Conservation (phyloP, 2,113 vertebrate species). For the Calyptomena viridis region DNA sequence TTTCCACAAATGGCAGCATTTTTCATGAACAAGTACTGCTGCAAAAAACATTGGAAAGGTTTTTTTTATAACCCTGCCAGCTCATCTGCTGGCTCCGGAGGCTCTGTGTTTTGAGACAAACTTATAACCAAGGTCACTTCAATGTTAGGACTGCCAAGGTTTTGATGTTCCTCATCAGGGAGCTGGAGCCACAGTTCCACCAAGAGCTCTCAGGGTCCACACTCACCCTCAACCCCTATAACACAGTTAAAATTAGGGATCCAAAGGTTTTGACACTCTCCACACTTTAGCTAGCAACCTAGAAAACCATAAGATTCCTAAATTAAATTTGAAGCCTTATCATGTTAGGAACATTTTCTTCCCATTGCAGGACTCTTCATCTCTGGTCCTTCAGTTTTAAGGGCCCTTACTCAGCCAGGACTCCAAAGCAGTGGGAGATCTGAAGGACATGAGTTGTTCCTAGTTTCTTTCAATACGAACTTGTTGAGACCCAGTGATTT, state of each 20-base stretch:
- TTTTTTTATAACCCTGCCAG: background rate
- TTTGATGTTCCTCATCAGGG: background rate
- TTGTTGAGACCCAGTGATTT: background rate
- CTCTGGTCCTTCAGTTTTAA: background rate
- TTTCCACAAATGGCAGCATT: background rate
- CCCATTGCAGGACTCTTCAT: background rate
- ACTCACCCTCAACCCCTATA: background rate
- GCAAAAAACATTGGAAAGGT: background rate
- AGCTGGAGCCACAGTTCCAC: background rate
- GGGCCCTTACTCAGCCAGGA: background rate
- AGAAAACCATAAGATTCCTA: background rate
- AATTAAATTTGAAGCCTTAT: background rate
- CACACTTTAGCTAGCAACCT: background rate
- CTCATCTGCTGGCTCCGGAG: background rate
- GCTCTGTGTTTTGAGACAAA: background rate
- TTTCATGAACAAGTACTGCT: background rate
- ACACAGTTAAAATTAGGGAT: background rate
- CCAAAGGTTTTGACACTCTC: background rate
- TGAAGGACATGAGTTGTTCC: background rate
- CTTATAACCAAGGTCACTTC: background rate
- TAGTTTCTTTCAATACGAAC: background rate
- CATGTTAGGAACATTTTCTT: background rate
- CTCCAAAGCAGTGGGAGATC: background rate
- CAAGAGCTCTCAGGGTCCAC: background rate
- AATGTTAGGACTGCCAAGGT: background rate